Evolutionary conservation across 2,113 vertebrate species (phyloP).

Genomic region (Bungarus multicinctus): DNA sequence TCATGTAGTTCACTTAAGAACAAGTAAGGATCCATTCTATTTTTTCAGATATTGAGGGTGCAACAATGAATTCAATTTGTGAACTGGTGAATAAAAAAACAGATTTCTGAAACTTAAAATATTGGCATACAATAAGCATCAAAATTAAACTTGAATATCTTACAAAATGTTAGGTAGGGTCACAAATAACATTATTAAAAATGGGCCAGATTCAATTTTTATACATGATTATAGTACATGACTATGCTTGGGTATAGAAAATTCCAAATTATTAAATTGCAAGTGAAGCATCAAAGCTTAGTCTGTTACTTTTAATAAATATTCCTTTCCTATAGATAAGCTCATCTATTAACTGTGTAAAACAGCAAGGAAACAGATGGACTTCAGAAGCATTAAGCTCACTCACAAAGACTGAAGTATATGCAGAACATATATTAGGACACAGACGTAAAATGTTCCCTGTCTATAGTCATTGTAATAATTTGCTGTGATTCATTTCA

Average conservation of each 20-base stretch:
- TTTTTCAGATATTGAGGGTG: not conserved
- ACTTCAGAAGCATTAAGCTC: not conserved
- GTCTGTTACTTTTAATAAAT: not conserved
- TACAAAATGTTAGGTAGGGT: not conserved
- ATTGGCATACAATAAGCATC: not conserved
- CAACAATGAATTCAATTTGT: not conserved
- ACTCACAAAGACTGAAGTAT: too few relatives aligned
- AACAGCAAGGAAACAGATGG: not conserved
- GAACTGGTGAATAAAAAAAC: not conserved
- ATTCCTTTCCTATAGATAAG: not conserved
- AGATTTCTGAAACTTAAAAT: not conserved
- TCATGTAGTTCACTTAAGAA: constrained; percentile 24
- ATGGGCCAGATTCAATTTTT: not conserved
- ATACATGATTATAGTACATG: not conserved
- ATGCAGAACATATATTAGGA: not conserved
- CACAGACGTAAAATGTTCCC: not conserved
- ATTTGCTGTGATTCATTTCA: not conserved
- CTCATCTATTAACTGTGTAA: not conserved
- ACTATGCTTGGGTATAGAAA: not conserved
- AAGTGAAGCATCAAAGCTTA: not conserved
- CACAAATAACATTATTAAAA: not conserved
- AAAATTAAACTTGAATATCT: not conserved
- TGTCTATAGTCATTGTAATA: not conserved
- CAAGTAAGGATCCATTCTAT: constrained; percentile 7
- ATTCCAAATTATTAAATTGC: not conserved